A percentile compares a stretch with the other conserved stretches of the same genome.
Evolutionary conservation across 35 echinoderm and acorn worm species (phyloP).

Genomic region (Holothuria glaberrima): DNA sequence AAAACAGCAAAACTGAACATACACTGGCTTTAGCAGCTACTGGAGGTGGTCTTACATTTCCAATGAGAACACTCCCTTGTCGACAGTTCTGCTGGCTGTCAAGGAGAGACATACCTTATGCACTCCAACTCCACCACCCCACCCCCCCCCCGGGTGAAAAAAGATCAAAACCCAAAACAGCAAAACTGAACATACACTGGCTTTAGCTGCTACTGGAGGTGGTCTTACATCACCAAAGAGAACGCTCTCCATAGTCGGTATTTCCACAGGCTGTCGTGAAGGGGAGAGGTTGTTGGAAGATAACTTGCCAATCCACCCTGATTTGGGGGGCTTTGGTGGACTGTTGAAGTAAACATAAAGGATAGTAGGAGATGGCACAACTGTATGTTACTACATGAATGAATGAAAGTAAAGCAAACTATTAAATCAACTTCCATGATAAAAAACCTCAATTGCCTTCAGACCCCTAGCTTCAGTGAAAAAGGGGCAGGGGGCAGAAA

Average conservation of each 20-base stretch:
- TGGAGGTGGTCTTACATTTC: constrained; percentile 55
- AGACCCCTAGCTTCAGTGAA: too few relatives aligned
- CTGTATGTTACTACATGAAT: not conserved
- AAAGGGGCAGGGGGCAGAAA: too few relatives aligned
- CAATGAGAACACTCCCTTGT: constrained; percentile 86
- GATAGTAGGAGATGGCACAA: not conserved
- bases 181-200: constrained; percentile 24
- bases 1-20: too few relatives aligned
- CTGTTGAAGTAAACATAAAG: constrained; percentile 30
- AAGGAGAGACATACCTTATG: too few relatives aligned
- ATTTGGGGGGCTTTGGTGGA: constrained; percentile 81
- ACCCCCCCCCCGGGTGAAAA: too few relatives aligned
- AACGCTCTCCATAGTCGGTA: constrained; percentile 82
- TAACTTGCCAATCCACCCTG: constrained; percentile 82
- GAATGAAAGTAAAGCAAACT: not conserved
- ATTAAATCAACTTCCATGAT: not conserved
- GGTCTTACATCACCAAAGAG: constrained; percentile 72
- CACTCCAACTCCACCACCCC: too few relatives aligned
- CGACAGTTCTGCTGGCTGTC: constrained; percentile 63
- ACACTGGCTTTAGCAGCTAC: constrained; percentile 49
- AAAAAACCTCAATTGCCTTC: too few relatives aligned
- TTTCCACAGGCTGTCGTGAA: constrained; percentile 57
- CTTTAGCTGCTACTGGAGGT: constrained; percentile 59
- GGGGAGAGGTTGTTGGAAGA: constrained; percentile 72
- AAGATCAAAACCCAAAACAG: too few relatives aligned